Base-by-base conservation (phyloP, 2,797 vertebrate species). In the Squalus acanthias region DNA sequence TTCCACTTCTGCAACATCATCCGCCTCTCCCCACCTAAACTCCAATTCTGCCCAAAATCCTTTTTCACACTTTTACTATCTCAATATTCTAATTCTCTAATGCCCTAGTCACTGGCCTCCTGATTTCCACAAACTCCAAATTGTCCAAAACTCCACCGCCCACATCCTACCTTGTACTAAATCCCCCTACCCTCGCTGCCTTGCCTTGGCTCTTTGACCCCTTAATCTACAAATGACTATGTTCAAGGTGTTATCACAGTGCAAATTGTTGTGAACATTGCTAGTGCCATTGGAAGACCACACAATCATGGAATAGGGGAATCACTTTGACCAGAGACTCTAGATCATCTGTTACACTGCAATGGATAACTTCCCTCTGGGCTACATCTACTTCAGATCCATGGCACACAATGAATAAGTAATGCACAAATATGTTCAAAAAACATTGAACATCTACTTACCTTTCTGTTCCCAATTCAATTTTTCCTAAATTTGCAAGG, bases 381-480 rank as follows among this genome's bases (percentile, higher is more conserved):
- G 46, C 46, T 7, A 72, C 12, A 53, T 95, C n/a, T 39, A 65
- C 33, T 92, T 92, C 57, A 95, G 46, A 53, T 53, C 10, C 3
- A 29, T 17, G 46, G 46, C 46, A 53, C 50, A 33, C 69, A 95
- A 74, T 10, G 53, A 26, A 4, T 74, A 70, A 50, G 9, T 46
- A 95, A 95, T 57, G 26, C 13, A 95, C 50, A 95, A 53, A 93
- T 69, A 60, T 20, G 63, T 69, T 24, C n/a, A 9, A 8, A 69
- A 69, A 46, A 20, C 33, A 92, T n/a, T n/a, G 12, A 69, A 69
- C 91, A 69, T 22, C 63, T 39, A 97, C 97, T 97, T 97, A 98
- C 98, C 92, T 95, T n/a, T 95, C 94, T 67, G 96, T 87, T 96
- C 96, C 97, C 97, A 96, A 97, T 96, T 97, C 97, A 97, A 98